Conservation (phyloP, 1,140 invertebrate species). For the Hyphantria cunea region DNA sequence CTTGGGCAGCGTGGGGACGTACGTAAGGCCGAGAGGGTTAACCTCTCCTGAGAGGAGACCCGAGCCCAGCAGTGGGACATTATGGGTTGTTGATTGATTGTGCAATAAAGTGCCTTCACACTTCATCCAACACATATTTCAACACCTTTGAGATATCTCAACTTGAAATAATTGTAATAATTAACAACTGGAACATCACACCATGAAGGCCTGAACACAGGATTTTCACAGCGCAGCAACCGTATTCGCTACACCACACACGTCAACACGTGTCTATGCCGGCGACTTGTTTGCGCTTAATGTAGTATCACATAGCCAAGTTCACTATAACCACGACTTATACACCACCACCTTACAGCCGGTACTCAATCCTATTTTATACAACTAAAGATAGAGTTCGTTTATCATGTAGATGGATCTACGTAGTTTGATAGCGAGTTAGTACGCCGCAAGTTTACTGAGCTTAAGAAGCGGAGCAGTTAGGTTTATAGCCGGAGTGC, state of each 20-base stretch:
- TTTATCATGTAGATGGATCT: not conserved
- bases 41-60: no score
- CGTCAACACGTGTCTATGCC: conserved; percentile 42
- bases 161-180: no score
- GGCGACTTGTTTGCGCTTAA: conserved; percentile 54
- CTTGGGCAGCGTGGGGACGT: no score
- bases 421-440: not conserved
- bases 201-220: no score
- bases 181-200: no score
- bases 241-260: not conserved
- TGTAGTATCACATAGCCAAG: conserved; percentile 46
- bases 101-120: no score
- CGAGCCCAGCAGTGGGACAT: no score
- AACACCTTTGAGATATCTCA: no score
- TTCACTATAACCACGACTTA: not conserved
- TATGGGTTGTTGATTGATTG: no score
- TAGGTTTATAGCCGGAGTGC: not conserved
- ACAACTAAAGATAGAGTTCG: not conserved
- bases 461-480: not conserved
- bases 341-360: not conserved
- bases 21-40: no score
- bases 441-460: not conserved
- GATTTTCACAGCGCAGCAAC: no score
- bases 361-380: not conserved
- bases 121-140: no score